Evolutionary conservation across 35 echinoderm and acorn worm species (phyloP).

Genomic region (Heliocidaris erythrogramma): DNA sequence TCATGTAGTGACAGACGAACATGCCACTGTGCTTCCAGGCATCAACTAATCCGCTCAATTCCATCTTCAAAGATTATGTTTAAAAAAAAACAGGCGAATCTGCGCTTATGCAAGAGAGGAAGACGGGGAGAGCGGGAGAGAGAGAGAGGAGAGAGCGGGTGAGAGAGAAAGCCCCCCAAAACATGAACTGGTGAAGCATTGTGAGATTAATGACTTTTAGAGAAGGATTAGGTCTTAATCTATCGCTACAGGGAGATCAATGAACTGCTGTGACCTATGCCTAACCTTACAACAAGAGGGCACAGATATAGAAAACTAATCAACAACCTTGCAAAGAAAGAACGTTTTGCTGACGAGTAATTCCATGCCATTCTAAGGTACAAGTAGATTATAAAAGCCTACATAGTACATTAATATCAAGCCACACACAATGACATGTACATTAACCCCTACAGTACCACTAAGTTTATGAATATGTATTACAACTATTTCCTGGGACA

Average conservation of each 20-base stretch:
- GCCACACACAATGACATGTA: too few relatives aligned
- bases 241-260: neutral
- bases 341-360: too few relatives aligned
- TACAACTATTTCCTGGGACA: too few relatives aligned
- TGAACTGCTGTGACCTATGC: neutral
- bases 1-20: slow-evolving; percentile 2
- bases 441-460: too few relatives aligned
- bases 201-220: neutral
- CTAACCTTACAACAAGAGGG: neutral
- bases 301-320: neutral
- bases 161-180: neutral
- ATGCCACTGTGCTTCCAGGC: neutral
- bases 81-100: neutral
- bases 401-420: too few relatives aligned
- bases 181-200: neutral
- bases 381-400: too few relatives aligned
- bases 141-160: neutral
- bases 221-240: neutral
- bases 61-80: neutral
- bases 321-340: neutral
- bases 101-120: neutral
- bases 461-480: too few relatives aligned
- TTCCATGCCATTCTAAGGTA: too few relatives aligned
- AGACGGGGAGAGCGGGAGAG: neutral
- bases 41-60: neutral